These are phyloP conservation scores for Drosophila seclusa DNA, from an alignment of 2,888 invertebrate species.

Conservation along the genomic window DNA sequence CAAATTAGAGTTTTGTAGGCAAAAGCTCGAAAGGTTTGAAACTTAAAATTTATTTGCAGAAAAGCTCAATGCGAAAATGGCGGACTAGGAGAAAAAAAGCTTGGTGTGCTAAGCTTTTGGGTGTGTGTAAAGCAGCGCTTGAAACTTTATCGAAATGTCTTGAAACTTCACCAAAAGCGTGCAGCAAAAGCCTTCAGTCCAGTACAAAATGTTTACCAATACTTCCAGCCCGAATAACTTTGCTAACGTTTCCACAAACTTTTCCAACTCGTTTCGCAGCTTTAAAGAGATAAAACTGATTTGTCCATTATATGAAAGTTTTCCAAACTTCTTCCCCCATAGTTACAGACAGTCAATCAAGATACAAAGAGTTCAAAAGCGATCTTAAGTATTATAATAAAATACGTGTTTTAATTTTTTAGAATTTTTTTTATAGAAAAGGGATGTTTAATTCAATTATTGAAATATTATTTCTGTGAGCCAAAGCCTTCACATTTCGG, in stretches of 20 bases:
- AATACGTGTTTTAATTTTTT: slow-evolving; percentile 5
- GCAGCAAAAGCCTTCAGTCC: not conserved
- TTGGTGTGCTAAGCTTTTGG: not conserved
- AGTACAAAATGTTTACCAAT: not conserved
- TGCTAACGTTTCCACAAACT: not conserved
- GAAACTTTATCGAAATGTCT: not conserved
- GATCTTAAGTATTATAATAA: slow-evolving; percentile 6
- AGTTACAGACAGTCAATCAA: not conserved
- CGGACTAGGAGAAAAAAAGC: no score
- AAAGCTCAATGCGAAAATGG: not conserved
- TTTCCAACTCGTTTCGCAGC: not conserved
- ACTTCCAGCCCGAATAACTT: not conserved
- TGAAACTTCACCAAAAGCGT: not conserved
- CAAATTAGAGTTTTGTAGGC: not conserved
- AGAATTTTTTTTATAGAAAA: slow-evolving; percentile 41
- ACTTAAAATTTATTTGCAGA: not conserved
- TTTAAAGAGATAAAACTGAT: not conserved
- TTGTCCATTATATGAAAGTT: not conserved
- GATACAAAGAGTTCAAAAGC: no score
- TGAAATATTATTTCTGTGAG: slow-evolving; percentile 41
- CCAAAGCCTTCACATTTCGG: slow-evolving; percentile 7
- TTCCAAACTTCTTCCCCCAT: not conserved
- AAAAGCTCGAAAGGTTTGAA: not conserved
- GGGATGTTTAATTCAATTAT: slow-evolving; percentile 43
- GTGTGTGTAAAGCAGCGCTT: not conserved